phyloP scores from a whole-genome alignment of 2,113 vertebrate genomes.

The Salvator merianae region DNA sequence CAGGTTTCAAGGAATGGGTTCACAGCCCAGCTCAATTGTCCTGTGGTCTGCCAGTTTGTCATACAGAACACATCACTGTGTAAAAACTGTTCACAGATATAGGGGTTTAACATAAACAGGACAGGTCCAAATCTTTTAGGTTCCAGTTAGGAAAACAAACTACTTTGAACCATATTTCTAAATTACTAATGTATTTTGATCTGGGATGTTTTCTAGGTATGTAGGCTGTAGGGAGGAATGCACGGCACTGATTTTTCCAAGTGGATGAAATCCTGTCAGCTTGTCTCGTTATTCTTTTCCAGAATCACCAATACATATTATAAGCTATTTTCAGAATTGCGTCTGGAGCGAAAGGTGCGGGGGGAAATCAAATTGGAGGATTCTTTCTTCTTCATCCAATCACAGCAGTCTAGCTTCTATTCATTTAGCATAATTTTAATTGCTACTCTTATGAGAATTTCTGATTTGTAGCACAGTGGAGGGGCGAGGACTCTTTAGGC shows the following conservation, averaged over 20 bases:
- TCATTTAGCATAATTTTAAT: conserved; percentile 4
- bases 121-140: too few species aligned
- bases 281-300: neutral
- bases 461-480: conserved; percentile 5
- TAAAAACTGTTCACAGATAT: too few species aligned
- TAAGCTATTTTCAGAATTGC: conserved; percentile 6
- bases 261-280: neutral
- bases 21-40: neutral
- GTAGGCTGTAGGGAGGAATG: neutral
- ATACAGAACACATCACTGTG: neutral
- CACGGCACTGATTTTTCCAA: conserved; percentile 9
- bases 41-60: neutral
- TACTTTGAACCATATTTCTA: conserved; percentile 5
- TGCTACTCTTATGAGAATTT: neutral
- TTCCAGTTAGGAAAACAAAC: neutral
- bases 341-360: neutral
- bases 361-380: conserved; percentile 8
- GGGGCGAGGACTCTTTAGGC: neutral
- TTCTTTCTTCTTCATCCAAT: neutral
- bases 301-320: conserved; percentile 1
- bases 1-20: conserved; percentile 4
- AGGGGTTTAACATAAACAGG: too few species aligned
- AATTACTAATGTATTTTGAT: conserved; percentile 6
- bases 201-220: neutral
- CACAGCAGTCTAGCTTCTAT: neutral